phyloP scores from a whole-genome alignment of 64 coral and sea anemone genomes.

The Pocillopora verrucosa region DNA sequence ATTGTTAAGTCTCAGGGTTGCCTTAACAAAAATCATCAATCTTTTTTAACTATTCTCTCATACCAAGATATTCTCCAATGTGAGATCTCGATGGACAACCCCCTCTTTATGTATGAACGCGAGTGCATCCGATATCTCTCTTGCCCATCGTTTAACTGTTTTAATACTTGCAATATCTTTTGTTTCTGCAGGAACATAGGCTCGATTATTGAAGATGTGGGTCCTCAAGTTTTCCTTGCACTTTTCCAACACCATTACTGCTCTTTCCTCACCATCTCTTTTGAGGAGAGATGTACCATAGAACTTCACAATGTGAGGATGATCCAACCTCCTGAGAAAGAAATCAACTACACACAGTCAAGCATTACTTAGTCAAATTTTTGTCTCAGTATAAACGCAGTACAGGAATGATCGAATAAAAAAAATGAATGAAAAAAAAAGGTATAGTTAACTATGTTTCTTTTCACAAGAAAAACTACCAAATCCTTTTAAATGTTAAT shows the following conservation, averaged over 20 bases:
- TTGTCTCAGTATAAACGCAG: too few relatives aligned
- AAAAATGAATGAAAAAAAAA: too few relatives aligned
- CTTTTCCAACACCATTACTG: conserved; percentile 1
- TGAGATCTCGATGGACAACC: conserved; percentile 19
- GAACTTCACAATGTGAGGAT: not conserved
- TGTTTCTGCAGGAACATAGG: not conserved
- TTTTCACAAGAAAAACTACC: too few relatives aligned
- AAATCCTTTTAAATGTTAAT: too few relatives aligned
- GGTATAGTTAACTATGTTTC: too few relatives aligned
- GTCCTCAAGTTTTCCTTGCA: conserved; percentile 30
- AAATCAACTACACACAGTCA: not conserved
- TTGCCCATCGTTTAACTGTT: conserved; percentile 1
- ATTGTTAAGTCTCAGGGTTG: not conserved
- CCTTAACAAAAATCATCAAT: not conserved
- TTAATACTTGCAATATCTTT: not conserved
- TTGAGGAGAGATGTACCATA: not conserved
- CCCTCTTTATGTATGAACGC: conserved; percentile 14
- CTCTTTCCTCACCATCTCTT: not conserved
- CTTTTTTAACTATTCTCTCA: too few relatives aligned
- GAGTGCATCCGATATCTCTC: conserved; percentile 22
- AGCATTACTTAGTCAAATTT: too few relatives aligned
- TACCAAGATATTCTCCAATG: conserved; percentile 21
- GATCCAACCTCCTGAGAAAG: not conserved
- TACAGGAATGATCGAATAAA: too few relatives aligned
- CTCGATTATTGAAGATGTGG: not conserved